phyloP scores from a whole-genome alignment of 2,888 invertebrate species.

The Mythimna lalbum region DNA sequence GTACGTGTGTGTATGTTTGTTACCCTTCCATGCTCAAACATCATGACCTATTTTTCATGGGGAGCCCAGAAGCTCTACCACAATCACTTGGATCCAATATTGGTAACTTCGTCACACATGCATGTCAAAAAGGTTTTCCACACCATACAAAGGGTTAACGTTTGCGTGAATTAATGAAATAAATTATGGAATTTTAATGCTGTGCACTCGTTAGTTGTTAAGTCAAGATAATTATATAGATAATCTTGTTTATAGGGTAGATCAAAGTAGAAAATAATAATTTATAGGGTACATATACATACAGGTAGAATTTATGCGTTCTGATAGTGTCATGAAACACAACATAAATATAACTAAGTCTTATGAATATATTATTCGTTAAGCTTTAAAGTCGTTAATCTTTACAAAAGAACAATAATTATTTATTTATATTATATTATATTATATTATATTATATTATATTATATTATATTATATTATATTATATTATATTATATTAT shows the following conservation, averaged over 20 bases:
- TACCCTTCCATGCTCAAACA: too few relatives aligned
- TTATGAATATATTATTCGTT: not conserved
- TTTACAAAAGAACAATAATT: not conserved
- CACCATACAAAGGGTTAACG: conserved; percentile 41
- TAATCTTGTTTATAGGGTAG: conserved; percentile 7
- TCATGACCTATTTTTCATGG: too few relatives aligned
- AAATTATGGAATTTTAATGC: conserved; percentile 43
- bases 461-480: too few relatives aligned
- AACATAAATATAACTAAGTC: too few relatives aligned
- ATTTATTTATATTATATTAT: too few relatives aligned
- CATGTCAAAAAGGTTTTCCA: conserved; percentile 34
- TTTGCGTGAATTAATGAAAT: conserved; percentile 48
- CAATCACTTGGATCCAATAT: conserved; percentile 27
- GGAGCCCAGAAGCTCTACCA: too few relatives aligned
- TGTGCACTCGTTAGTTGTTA: conserved; percentile 26
- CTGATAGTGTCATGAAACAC: not conserved
- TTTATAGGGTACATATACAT: not conserved
- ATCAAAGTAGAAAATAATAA: conserved; percentile 18
- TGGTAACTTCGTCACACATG: conserved; percentile 39
- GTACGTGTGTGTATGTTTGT: too few relatives aligned
- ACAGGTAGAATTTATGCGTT: not conserved
- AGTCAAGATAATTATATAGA: conserved; percentile 35
- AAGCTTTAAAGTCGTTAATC: not conserved
- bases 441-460: too few relatives aligned
- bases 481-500: too few relatives aligned